Evolutionary conservation across 2,797 vertebrate genomes (phyloP).

Genomic region (Sphenopsis melanotis): DNA sequence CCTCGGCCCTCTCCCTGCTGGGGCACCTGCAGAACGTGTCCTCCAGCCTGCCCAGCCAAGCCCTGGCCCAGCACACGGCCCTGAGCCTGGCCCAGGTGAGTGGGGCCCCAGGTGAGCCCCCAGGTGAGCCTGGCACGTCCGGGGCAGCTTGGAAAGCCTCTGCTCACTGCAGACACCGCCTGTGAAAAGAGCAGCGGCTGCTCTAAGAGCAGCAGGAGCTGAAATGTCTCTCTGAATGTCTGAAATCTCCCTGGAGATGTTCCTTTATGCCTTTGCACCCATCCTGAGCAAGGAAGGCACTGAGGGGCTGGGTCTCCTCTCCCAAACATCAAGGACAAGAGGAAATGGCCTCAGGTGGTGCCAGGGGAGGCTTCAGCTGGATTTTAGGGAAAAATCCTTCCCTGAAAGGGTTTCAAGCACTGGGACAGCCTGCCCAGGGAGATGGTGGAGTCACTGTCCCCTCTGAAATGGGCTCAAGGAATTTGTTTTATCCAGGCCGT

Average conservation of each 20-base stretch:
- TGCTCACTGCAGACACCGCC: background rate
- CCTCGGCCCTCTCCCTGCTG: no score
- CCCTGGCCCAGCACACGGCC: slow-evolving; percentile 78
- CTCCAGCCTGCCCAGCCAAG: no score
- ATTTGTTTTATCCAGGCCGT: background rate
- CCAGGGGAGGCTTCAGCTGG: background rate
- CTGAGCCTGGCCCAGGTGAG: slow-evolving; percentile 88
- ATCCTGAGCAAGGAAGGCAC: fast-evolving
- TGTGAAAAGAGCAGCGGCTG: background rate
- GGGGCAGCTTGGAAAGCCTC: background rate
- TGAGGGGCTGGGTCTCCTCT: background rate
- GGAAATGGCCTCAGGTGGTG: background rate
- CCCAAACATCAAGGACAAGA: background rate
- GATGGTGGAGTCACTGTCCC: background rate
- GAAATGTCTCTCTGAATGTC: no score
- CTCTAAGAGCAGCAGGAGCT: background rate
- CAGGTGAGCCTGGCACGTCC: slow-evolving; percentile 70
- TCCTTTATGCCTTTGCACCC: background rate
- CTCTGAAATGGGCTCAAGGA: background rate
- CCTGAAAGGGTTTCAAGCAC: background rate
- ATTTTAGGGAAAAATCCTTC: background rate
- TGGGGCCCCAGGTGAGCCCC: slow-evolving; percentile 77
- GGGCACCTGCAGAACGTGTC: no score
- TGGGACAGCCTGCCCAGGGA: background rate
- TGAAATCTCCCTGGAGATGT: background rate